phyloP scores from a whole-genome alignment of 2,888 invertebrate species.

The Mellilla xanthometata region DNA sequence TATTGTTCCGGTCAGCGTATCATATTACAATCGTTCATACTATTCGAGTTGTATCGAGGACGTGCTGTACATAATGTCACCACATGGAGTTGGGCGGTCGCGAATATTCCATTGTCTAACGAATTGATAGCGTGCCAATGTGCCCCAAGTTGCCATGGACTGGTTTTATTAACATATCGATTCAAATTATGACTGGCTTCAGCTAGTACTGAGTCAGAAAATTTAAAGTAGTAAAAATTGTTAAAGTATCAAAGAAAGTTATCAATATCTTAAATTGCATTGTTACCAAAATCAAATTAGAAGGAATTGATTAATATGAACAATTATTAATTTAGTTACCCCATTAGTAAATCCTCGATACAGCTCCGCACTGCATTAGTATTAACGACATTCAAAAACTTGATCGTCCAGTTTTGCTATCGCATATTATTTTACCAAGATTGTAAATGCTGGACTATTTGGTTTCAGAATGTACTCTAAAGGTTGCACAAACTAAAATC shows the following conservation, averaged over 20 bases:
- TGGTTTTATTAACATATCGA: slow-evolving; percentile 13
- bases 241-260: too few species aligned
- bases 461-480: slow-evolving; percentile 33
- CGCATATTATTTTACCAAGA: slow-evolving; percentile 8
- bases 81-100: not conserved
- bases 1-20: slow-evolving; percentile 1
- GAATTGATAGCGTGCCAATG: slow-evolving; percentile 16
- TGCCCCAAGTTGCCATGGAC: slow-evolving; percentile 14
- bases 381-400: slow-evolving; percentile 34
- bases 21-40: slow-evolving; percentile 4
- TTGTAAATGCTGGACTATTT: slow-evolving; percentile 34
- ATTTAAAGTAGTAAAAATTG: too few species aligned
- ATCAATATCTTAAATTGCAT: too few species aligned
- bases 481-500: slow-evolving; percentile 31
- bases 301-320: not conserved
- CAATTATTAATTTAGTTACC: slow-evolving; percentile 19
- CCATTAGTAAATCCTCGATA: slow-evolving; percentile 29
- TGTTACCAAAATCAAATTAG: too few species aligned
- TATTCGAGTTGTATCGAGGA: slow-evolving; percentile 8
- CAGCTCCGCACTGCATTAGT: slow-evolving; percentile 30
- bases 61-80: slow-evolving; percentile 2
- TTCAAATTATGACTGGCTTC: not conserved
- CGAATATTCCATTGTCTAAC: slow-evolving; percentile 12
- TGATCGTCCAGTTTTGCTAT: slow-evolving; percentile 36
- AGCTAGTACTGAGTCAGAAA: slow-evolving; percentile 8